A percentile compares a stretch with the other conserved stretches of the same genome.
These are phyloP conservation scores for Takifugu rubripes DNA, from an alignment of 2,797 vertebrate genomes.

Conservation along the genomic window DNA sequence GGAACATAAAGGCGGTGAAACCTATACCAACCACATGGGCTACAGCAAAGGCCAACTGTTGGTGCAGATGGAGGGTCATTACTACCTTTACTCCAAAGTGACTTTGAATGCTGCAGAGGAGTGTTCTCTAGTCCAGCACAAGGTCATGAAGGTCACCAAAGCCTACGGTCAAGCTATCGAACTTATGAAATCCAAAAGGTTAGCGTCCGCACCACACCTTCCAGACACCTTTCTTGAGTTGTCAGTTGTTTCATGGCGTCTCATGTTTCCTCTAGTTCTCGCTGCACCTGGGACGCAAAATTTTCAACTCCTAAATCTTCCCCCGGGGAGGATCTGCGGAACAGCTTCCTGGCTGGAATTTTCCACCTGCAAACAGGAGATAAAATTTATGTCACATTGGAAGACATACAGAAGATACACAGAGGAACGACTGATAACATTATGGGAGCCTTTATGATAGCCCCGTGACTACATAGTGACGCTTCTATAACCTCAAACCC, in stretches of 20 bases:
- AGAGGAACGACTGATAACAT: conserved; percentile 43
- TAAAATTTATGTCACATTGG: conserved; percentile 55
- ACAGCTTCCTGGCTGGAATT: conserved; percentile 68
- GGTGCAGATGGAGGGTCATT: conserved; percentile 45
- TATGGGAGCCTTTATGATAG: conserved; percentile 72
- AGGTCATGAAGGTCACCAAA: conserved; percentile 34
- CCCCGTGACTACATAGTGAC: conserved; percentile 3
- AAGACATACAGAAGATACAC: conserved; percentile 14
- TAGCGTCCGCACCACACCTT: not conserved
- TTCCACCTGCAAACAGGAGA: conserved; percentile 54
- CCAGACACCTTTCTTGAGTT: not conserved
- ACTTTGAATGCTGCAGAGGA: conserved; percentile 32
- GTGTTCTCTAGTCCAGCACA: conserved; percentile 48
- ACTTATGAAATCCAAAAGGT: conserved; percentile 64
- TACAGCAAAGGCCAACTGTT: conserved; percentile 37
- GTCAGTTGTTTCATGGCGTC: not conserved
- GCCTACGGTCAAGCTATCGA: conserved; percentile 39
- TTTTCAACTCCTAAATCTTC: accelerated
- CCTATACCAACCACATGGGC: conserved; percentile 35
- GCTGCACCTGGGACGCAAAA: conserved; percentile 20
- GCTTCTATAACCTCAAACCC: conserved; percentile 1
- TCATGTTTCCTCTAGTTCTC: conserved; percentile 33
- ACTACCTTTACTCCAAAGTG: conserved; percentile 70
- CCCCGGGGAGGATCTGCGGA: conserved; percentile 29
- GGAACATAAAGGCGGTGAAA: conserved; percentile 5